Conservation (phyloP, 53 echinoderm and acorn worm genomes). For the Holothuria scabra region DNA sequence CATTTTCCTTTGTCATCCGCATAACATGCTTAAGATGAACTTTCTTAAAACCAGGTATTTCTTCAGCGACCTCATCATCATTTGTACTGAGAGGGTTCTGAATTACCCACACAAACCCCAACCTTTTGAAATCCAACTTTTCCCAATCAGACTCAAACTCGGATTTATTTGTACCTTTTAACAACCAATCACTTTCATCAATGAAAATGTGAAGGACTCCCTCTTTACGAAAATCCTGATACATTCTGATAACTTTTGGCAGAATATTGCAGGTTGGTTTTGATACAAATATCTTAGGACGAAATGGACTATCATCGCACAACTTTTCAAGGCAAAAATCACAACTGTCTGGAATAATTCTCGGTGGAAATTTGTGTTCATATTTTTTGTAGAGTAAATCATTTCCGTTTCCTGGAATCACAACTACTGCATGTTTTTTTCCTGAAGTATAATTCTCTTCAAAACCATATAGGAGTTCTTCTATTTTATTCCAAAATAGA, state of each 20-base stretch:
- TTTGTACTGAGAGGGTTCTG: neutral
- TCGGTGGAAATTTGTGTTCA: no score
- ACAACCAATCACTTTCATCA: neutral
- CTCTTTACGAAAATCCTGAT: neutral
- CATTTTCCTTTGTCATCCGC: neutral
- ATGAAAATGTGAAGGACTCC: neutral
- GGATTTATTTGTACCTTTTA: neutral
- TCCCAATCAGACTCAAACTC: neutral
- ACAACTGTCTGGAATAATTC: no score
- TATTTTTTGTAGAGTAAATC: no score
- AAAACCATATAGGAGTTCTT: neutral
- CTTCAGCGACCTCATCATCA: neutral
- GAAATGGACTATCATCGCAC: no score
- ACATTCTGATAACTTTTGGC: neutral
- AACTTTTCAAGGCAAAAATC: no score
- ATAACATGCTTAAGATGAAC: neutral
- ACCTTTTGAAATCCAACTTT: neutral
- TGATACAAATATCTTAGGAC: neutral
- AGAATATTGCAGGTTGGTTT: neutral
- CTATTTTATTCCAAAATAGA: neutral
- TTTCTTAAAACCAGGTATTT: neutral
- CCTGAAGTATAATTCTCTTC: no score
- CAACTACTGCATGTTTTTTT: no score
- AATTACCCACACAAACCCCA: slow-evolving; percentile 2
- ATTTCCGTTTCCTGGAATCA: no score